phyloP scores from a whole-genome alignment of 53 echinoderm and acorn worm species.

The Stichopus horrens region DNA sequence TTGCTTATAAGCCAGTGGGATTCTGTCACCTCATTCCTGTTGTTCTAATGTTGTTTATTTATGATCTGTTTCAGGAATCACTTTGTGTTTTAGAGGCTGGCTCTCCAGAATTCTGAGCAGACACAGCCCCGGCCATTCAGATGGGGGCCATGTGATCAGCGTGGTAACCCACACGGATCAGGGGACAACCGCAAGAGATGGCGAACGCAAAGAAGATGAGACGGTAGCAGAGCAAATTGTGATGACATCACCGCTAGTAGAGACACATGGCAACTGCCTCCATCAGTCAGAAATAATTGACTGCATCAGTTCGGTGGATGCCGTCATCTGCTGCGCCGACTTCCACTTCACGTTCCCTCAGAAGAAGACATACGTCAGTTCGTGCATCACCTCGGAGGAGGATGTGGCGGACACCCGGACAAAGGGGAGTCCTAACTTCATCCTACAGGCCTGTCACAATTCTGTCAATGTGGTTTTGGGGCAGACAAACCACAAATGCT shows the following conservation, averaged over 20 bases:
- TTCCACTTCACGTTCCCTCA: conserved; percentile 25
- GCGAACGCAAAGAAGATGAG: background rate
- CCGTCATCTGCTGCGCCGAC: conserved; percentile 31
- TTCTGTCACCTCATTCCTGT: background rate
- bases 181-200: conserved; percentile 16
- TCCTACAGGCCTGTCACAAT: conserved; percentile 26
- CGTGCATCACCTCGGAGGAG: conserved; percentile 24
- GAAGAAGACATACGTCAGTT: conserved; percentile 26
- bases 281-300: background rate
- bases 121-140: background rate
- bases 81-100: conserved; percentile 37
- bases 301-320: background rate
- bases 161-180: conserved; percentile 6
- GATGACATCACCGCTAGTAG: background rate
- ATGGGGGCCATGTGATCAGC: background rate
- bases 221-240: background rate
- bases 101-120: conserved; percentile 6
- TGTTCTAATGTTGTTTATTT: too few relatives aligned
- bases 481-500: conserved; percentile 18
- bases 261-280: background rate
- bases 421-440: conserved; percentile 5
- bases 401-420: conserved; percentile 8
- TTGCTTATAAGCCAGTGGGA: background rate
- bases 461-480: conserved; percentile 29
- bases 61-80: conserved; percentile 13